A percentile compares a stretch with the other conserved stretches of the same genome.
Evolutionary conservation across 1,140 invertebrate genomes (phyloP).

Genomic region (Euglossa dilemma): DNA sequence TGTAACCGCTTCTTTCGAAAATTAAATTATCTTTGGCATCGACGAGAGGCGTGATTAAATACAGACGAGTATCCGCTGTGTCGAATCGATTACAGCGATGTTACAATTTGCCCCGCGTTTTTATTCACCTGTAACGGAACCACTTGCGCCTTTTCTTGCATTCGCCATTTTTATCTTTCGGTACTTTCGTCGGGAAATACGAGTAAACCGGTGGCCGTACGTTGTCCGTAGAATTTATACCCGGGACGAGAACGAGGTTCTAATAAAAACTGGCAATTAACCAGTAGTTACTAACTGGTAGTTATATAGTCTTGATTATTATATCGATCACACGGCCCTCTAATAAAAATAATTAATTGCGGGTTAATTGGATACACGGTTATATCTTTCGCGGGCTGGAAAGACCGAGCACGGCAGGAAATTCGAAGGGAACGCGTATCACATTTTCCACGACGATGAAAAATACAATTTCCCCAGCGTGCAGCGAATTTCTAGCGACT

Average conservation of each 20-base stretch:
- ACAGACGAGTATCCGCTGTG: neutral
- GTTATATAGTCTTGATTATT: slow-evolving; percentile 5
- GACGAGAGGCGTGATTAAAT: neutral
- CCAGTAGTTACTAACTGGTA: slow-evolving; percentile 10
- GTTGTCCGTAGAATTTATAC: neutral
- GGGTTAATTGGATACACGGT: neutral
- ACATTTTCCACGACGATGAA: neutral
- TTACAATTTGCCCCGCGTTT: neutral
- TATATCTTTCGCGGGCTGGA: neutral
- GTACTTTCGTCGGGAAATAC: neutral
- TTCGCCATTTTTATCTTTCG: neutral
- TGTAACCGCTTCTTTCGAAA: neutral
- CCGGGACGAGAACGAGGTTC: neutral
- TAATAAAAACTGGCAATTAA: slow-evolving; percentile 43
- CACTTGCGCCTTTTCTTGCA: slow-evolving; percentile 12
- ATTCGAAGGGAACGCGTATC: neutral
- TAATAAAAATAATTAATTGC: slow-evolving; percentile 15
- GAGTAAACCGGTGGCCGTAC: neutral
- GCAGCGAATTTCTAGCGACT: too few species aligned
- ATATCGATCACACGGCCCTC: neutral
- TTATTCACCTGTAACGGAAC: neutral
- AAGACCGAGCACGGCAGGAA: neutral
- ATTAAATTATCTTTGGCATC: neutral
- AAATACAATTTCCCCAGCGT: neutral
- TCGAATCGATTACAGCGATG: too few species aligned